Base-by-base conservation (phyloP, 2,113 vertebrate species). In the Edolisoma coerulescens region DNA sequence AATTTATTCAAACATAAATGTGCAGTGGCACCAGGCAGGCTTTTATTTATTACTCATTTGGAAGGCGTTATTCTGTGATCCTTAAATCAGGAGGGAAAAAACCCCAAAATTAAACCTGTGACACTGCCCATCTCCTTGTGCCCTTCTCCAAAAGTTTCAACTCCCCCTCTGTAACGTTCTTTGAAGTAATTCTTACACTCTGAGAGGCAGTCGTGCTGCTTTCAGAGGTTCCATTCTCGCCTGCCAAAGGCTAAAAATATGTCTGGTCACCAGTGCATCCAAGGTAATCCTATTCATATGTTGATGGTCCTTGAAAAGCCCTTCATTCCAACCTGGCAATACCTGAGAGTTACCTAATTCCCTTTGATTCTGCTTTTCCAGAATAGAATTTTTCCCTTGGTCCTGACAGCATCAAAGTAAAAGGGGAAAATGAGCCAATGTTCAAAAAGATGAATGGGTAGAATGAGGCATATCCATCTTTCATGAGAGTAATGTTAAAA, bases 221-320 rank as follows among this genome's bases (percentile, higher is more conserved):
- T 92, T 45, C 83, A 83, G 79, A 92, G 71, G 19, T 65, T 85
- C 70, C 26, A 1, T 87, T 90, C 71, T 63, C 28, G 11, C 23
- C 73, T 90, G 76, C 92, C 89, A 89, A 80, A 92, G 28, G 80
- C 80, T 96, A 89, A 95, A 96, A 95, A 96, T 95, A 91, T 33
- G 39, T 63, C 76, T 93, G 89, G 90, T 93, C 86, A 92, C 39
- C 94, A 92, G 93, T 84, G 95, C 94, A 95, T 78, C 76, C 86
- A 63, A 84, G 90, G 91, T 95, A 92, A 97, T 74, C 71, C 83
- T 54, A 96, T 95, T 96, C 90, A 86, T 77, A 42, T 92, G 83
- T 19, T 74, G 90, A 90, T 86, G 24, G 63, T 86, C 90, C 93
- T 92, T 95, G 76, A 81, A 84, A 93, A 92, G 83, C 76, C 94